Conservation (phyloP, 2,888 invertebrate species). For the Altica lythri region DNA sequence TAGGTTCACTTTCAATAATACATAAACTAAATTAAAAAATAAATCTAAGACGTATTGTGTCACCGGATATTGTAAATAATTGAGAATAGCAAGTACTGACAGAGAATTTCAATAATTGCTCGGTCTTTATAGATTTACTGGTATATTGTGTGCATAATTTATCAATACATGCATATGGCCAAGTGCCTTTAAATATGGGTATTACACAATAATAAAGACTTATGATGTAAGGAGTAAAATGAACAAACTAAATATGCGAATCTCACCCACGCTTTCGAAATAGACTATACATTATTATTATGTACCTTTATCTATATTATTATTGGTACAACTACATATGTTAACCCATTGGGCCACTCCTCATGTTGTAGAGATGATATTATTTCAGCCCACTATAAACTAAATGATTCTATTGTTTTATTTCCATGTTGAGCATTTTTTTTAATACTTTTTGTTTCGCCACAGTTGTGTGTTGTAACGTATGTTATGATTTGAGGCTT, state of each 20-base stretch:
- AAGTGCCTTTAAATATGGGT: conserved; percentile 12
- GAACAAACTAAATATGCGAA: conserved; percentile 49
- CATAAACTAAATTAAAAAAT: too few relatives aligned
- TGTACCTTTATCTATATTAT: conserved; percentile 55
- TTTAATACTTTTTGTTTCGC: conserved; percentile 20
- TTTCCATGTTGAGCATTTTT: conserved; percentile 34
- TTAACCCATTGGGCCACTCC: conserved; percentile 50
- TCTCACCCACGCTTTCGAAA: conserved; percentile 52
- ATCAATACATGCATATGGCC: conserved; percentile 15
- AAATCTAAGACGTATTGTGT: too few relatives aligned
- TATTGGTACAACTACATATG: conserved; percentile 55
- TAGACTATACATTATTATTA: conserved; percentile 54
- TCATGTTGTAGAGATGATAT: conserved; percentile 51
- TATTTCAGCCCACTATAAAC: conserved; percentile 51
- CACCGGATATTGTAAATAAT: too few relatives aligned
- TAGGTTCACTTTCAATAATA: too few relatives aligned
- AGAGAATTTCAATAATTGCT: conserved; percentile 12
- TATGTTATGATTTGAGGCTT: conserved; percentile 26
- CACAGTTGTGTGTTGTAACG: conserved; percentile 30
- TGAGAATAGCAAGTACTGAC: too few relatives aligned
- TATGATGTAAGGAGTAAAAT: conserved; percentile 36
- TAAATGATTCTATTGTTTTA: conserved; percentile 43
- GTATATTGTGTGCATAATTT: conserved; percentile 15
- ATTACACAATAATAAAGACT: conserved; percentile 35
- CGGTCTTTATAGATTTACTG: conserved; percentile 14